Evolutionary conservation across 2,797 vertebrate genomes (phyloP), one percentile per base, ranked within the genome.

Genomic region (Microchirus variegatus): DNA sequence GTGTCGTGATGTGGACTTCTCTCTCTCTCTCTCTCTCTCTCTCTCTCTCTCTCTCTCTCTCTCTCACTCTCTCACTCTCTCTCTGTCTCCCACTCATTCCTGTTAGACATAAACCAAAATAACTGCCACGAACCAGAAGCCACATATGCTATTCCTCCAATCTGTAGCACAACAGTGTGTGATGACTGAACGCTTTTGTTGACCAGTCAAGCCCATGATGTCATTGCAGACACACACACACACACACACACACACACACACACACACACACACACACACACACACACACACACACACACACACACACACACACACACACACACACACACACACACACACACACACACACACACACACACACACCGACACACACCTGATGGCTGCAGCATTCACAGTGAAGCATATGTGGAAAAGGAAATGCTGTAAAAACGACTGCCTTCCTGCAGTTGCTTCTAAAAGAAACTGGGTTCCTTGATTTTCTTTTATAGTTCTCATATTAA

Each of bases 1-100:
- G 70, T 55, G 69, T 84, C 81, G 77, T 76, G 87, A 88, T 80
- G 68, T 82, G 73, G 67, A 74, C 43, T 52, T 45, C 61, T 61
- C 77, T 72, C 63, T 53, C 67, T 47, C 59, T 44, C 62, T 66
- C 43, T 45, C 48, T 52, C 73, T 52, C 72, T 72, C 53, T 64
- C 46, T 46, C 43, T 47, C 14, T 67, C 22, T 22, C 65, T 53
- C 57, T 35, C 52, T 48, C 12, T 56, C 18, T 54, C 41, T 75
- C 65, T 75, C 84, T 37, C 78, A 45, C 68, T 81, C 66, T n/a
- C n/a, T n/a, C n/a, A n/a, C 65, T 53, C 57, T 31, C 51, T 47
- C 12, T 56, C 18, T 54, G 37, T 75, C 65, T 76, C 84, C 41
- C 78, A 45, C 69, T 81, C 67, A 3, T 64, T 69, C 58, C 59